phyloP scores from a whole-genome alignment of 37 sponge, comb jelly and placozoan genomes.

The Theonella swinhoei region DNA sequence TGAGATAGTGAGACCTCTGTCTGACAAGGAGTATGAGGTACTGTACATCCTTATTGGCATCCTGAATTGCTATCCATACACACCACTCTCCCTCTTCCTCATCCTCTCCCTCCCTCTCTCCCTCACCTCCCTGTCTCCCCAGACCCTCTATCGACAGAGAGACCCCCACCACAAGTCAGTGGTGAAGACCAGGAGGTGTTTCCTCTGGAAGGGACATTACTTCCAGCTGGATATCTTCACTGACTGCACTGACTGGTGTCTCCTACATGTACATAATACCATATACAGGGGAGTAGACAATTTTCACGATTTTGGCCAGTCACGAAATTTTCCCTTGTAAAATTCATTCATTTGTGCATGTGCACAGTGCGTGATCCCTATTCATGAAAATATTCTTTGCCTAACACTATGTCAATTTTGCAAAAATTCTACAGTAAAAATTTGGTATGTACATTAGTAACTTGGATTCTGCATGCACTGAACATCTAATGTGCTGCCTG shows the following conservation, averaged over 20 bases:
- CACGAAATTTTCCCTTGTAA: too few relatives aligned
- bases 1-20: constrained; percentile 59
- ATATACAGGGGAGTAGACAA: neutral
- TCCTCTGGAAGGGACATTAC: constrained; percentile 72
- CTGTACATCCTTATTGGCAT: neutral
- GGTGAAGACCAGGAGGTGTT: constrained; percentile 69
- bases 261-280: neutral
- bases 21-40: constrained; percentile 63
- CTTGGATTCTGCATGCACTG: too few relatives aligned
- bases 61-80: too few relatives aligned
- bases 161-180: constrained; percentile 47
- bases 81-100: neutral
- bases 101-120: neutral
- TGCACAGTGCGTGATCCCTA: too few relatives aligned
- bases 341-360: too few relatives aligned
- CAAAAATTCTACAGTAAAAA: too few relatives aligned
- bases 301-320: too few relatives aligned
- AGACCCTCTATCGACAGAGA: constrained; percentile 55
- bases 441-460: too few relatives aligned
- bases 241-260: constrained; percentile 22
- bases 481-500: too few relatives aligned
- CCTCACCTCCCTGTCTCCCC: neutral
- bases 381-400: too few relatives aligned
- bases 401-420: too few relatives aligned
- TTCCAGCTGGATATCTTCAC: constrained; percentile 78